Percentiles rank a stretch among this genome's conserved stretches.
phyloP scores from a whole-genome alignment of 2,113 vertebrate genomes.

The Plestiodon gilberti region DNA sequence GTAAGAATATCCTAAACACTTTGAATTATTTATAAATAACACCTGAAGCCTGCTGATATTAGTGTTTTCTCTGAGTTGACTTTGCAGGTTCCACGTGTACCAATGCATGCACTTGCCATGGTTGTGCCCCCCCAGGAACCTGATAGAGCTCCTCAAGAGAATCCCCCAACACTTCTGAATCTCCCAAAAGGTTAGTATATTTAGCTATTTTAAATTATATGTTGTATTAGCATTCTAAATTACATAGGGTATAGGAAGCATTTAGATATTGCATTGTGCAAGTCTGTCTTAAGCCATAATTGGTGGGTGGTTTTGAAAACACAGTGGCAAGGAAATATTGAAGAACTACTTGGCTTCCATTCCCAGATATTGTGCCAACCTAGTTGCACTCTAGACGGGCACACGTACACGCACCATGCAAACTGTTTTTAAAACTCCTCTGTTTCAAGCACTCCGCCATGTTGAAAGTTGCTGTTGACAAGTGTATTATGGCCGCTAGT shows the following conservation, averaged over 20 bases:
- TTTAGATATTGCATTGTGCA: background rate
- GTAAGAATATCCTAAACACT: background rate
- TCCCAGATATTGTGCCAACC: background rate
- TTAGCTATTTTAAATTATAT: background rate
- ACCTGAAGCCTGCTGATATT: constrained; percentile 40
- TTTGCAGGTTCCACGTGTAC: constrained; percentile 94
- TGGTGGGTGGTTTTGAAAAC: background rate
- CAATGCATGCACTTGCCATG: constrained; percentile 96
- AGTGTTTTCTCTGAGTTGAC: constrained; percentile 68
- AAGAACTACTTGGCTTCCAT: background rate
- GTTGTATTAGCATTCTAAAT: constrained; percentile 6
- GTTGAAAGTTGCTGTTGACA: background rate
- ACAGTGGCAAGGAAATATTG: background rate
- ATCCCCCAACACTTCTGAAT: constrained; percentile 83
- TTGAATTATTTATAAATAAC: accelerated
- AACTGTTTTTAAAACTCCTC: background rate
- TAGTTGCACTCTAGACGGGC: background rate
- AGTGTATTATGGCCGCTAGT: background rate
- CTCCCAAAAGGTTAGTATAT: constrained; percentile 90
- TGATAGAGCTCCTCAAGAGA: constrained; percentile 92
- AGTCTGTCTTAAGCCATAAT: background rate
- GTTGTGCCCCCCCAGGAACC: constrained; percentile 98
- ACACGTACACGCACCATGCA: background rate
- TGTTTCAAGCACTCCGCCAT: background rate
- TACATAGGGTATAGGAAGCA: constrained; percentile 10